These are phyloP conservation scores for Lepidocyrtinus sp. DNA, from an alignment of 2,888 invertebrate genomes.

Conservation along the genomic window DNA sequence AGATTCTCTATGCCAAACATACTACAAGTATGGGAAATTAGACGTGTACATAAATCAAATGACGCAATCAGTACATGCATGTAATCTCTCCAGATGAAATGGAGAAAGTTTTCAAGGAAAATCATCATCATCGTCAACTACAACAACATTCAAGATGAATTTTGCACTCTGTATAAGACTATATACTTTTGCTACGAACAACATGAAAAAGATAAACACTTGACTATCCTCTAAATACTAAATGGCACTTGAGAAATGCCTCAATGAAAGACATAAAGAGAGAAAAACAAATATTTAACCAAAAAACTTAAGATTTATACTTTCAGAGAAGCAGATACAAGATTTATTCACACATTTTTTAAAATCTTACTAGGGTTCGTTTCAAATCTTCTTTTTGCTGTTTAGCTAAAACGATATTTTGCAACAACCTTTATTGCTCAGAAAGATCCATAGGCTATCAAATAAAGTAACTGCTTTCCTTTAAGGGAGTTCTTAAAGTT, in stretches of 20 bases:
- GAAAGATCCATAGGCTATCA: too few relatives aligned
- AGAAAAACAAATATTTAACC: constrained; percentile 30
- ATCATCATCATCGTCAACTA: constrained; percentile 15
- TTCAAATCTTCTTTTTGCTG: too few relatives aligned
- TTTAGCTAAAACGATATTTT: too few relatives aligned
- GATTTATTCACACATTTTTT: too few relatives aligned
- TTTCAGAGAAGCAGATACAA: too few relatives aligned
- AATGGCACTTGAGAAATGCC: constrained; percentile 27
- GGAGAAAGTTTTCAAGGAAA: constrained; percentile 28
- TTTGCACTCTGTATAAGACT: too few relatives aligned
- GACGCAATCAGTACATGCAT: constrained; percentile 19
- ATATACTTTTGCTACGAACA: neutral
- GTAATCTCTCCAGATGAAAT: constrained; percentile 11
- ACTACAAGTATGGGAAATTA: constrained; percentile 1
- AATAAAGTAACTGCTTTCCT: too few relatives aligned
- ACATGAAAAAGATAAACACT: constrained; percentile 31
- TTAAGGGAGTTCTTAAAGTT: too few relatives aligned
- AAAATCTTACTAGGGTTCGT: too few relatives aligned
- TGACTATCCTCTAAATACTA: constrained; percentile 7
- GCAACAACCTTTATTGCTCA: too few relatives aligned
- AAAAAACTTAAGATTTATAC: neutral
- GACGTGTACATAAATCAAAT: constrained; percentile 22
- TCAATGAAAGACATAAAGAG: constrained; percentile 19
- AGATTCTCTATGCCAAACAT: neutral
- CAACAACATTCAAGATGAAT: constrained; percentile 3